phyloP scores from a whole-genome alignment of 2,113 vertebrate species.

The Pseudopodoces humilis region DNA sequence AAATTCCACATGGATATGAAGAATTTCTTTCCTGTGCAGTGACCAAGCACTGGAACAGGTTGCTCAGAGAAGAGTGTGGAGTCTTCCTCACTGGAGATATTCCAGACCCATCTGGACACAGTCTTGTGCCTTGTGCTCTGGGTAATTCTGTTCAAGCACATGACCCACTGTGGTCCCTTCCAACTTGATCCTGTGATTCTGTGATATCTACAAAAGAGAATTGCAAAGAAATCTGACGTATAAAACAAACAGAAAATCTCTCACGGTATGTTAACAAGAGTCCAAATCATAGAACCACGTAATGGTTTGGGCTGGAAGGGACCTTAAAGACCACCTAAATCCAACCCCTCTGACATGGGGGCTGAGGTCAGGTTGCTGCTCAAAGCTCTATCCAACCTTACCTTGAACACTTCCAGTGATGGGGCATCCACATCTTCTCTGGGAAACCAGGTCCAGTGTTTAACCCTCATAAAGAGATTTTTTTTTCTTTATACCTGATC shows the following conservation, averaged over 20 bases:
- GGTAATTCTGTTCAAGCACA: background rate
- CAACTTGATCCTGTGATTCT: background rate
- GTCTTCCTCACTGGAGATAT: background rate
- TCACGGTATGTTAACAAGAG: background rate
- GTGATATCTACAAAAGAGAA: background rate
- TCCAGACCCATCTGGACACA: background rate
- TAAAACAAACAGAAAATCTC: background rate
- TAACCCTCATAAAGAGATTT: background rate
- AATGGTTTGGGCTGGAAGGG: background rate
- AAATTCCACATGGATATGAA: background rate
- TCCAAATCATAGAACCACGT: background rate
- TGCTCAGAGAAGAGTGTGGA: background rate
- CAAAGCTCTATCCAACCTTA: background rate
- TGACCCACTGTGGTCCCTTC: background rate
- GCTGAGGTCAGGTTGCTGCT: background rate
- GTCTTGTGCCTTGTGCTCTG: background rate
- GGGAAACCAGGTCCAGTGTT: background rate
- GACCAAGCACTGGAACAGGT: background rate
- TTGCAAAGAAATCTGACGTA: background rate
- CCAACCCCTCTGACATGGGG: fast-evolving
- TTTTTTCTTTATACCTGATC: background rate
- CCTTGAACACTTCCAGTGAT: background rate
- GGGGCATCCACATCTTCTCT: background rate
- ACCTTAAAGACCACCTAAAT: background rate
- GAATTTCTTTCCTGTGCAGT: background rate